These are phyloP conservation scores for Cyanistes caeruleus DNA, from an alignment of 2,113 vertebrate species.

Conservation along the genomic window DNA sequence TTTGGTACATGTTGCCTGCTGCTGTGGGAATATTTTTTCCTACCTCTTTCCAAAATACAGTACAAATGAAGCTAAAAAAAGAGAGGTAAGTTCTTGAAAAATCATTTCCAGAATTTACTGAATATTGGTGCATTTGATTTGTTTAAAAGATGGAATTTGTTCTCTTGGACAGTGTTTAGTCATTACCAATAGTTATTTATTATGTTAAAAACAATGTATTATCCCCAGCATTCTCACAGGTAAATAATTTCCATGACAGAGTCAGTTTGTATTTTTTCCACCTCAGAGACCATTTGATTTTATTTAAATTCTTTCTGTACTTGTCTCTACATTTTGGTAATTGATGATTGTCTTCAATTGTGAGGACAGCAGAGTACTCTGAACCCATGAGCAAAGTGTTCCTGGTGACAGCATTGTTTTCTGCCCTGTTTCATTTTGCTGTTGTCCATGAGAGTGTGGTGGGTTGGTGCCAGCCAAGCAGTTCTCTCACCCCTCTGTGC, in stretches of 20 bases:
- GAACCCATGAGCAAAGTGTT: neutral
- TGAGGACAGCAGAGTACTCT: neutral
- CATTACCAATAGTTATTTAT: neutral
- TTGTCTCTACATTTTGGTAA: neutral
- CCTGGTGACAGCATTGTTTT: neutral
- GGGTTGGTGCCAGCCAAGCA: neutral
- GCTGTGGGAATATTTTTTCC: constrained; percentile 99
- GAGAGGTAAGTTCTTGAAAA: constrained; percentile 83
- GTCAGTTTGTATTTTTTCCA: neutral
- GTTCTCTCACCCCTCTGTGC: neutral
- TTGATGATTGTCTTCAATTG: neutral
- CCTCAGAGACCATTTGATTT: neutral
- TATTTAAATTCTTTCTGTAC: neutral
- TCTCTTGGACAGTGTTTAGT: neutral
- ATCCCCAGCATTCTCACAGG: neutral
- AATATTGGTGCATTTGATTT: neutral
- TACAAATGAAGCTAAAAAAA: constrained; percentile 98
- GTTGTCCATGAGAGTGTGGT: neutral
- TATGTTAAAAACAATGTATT: neutral
- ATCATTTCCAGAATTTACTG: neutral
- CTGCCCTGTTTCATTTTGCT: neutral
- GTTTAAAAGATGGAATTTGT: neutral
- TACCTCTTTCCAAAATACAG: constrained; percentile 99
- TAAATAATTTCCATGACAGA: neutral
- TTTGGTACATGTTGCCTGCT: constrained; percentile 96